These are phyloP conservation scores for Tinea trinotella DNA, from an alignment of 2,888 invertebrate genomes.

Conservation along the genomic window DNA sequence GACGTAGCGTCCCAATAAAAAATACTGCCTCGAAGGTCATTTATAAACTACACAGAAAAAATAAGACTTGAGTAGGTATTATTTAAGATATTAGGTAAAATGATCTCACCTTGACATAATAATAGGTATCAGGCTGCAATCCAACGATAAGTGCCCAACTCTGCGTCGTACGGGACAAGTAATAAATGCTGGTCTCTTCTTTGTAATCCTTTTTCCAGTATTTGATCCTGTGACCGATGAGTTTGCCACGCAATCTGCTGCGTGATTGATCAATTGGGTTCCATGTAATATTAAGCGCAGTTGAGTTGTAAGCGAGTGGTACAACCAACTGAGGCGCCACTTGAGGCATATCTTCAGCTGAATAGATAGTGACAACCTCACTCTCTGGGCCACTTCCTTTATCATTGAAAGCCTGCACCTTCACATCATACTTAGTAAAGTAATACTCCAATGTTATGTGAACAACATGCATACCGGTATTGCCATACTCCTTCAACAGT, in stretches of 20 bases:
- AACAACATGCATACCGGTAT: slow-evolving; percentile 84
- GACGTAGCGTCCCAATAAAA: too few relatives aligned
- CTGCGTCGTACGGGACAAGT: slow-evolving; percentile 85
- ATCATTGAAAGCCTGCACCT: slow-evolving; percentile 87
- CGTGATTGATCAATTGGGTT: slow-evolving; percentile 86
- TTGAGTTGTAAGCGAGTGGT: slow-evolving; percentile 89
- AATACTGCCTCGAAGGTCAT: too few relatives aligned
- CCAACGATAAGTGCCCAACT: slow-evolving; percentile 94
- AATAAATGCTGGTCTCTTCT: slow-evolving; percentile 86
- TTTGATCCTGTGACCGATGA: slow-evolving; percentile 94
- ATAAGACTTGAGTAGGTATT: too few relatives aligned
- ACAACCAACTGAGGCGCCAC: slow-evolving; percentile 88
- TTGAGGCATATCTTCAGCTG: slow-evolving; percentile 94
- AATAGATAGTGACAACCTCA: slow-evolving; percentile 80
- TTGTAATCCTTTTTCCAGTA: slow-evolving; percentile 87
- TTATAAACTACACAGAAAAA: too few relatives aligned
- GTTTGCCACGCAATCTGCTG: slow-evolving; percentile 87
- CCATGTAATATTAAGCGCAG: slow-evolving; percentile 94
- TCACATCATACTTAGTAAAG: slow-evolving; percentile 88
- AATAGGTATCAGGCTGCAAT: slow-evolving; percentile 92
- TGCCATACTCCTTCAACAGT: slow-evolving; percentile 79
- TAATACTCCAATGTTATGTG: slow-evolving; percentile 80
- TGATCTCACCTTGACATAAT: slow-evolving; percentile 86
- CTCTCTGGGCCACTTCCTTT: slow-evolving; percentile 89
- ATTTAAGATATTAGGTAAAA: too few relatives aligned